These are phyloP conservation scores for Stigmatopora nigra DNA, from an alignment of 2,113 vertebrate genomes.

Conservation along the genomic window DNA sequence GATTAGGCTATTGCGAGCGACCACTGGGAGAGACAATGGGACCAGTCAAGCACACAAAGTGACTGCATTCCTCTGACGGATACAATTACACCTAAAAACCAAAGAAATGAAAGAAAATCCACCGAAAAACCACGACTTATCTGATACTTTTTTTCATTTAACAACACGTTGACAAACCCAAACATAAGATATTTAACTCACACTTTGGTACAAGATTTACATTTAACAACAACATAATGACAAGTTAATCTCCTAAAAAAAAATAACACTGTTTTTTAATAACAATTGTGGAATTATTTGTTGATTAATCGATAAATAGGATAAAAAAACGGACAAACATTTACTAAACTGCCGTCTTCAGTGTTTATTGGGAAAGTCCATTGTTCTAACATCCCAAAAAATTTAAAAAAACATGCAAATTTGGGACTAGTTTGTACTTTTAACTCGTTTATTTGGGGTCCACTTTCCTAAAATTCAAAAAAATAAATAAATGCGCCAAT, in stretches of 20 bases:
- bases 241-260: not conserved
- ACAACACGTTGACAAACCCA: not conserved
- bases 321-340: too few relatives aligned
- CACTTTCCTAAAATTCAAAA: not conserved
- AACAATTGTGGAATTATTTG: not conserved
- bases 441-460: too few relatives aligned
- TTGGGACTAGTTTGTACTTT: too few relatives aligned
- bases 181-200: not conserved
- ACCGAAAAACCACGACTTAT: not conserved
- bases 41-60: constrained; percentile 38
- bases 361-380: too few relatives aligned
- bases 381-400: too few relatives aligned
- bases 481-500: not conserved
- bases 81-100: not conserved
- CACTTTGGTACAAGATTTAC: not conserved
- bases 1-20: constrained; percentile 40
- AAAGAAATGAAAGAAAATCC: not conserved
- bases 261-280: not conserved
- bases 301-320: not conserved
- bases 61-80: constrained; percentile 32
- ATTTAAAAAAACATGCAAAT: too few relatives aligned
- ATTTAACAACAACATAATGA: not conserved
- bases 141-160: not conserved
- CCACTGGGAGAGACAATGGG: constrained; percentile 41
- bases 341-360: too few relatives aligned